Evolutionary conservation across 2,888 invertebrate genomes (phyloP).

Genomic region (Ashinkailepas kermadecensis): DNA sequence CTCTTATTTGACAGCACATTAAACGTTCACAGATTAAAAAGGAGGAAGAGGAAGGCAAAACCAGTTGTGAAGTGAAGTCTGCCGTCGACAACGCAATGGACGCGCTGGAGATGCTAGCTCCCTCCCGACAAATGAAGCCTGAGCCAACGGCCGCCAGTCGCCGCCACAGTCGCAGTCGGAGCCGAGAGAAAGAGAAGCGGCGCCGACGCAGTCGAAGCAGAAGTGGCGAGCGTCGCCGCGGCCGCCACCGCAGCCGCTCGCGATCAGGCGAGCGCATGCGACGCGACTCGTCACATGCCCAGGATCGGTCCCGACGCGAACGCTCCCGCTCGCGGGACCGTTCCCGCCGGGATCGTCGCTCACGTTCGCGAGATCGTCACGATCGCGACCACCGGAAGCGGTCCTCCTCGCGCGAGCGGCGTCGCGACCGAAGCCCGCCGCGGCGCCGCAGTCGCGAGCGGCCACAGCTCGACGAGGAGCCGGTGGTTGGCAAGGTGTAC

Average conservation of each 20-base stretch:
- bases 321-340: conserved; percentile 1
- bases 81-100: neutral
- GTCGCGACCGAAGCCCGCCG: neutral
- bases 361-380: neutral
- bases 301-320: neutral
- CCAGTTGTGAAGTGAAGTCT: conserved; percentile 27
- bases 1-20: no score
- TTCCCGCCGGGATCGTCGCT: neutral
- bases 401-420: neutral
- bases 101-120: conserved; percentile 19
- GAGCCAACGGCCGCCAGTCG: neutral
- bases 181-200: conserved; percentile 2
- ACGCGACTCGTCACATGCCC: neutral
- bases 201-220: neutral
- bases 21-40: conserved; percentile 26
- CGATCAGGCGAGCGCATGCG: neutral
- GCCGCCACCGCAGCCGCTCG: neutral
- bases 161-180: conserved; percentile 11
- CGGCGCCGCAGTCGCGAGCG: neutral
- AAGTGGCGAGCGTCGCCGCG: neutral
- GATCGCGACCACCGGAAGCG: neutral
- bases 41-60: conserved; percentile 29
- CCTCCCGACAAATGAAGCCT: neutral
- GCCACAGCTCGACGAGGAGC: conserved; percentile 31
- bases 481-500: conserved; percentile 52